Base-by-base conservation (phyloP, 2,888 invertebrate genomes). In the Meliscaeva auricollis region DNA sequence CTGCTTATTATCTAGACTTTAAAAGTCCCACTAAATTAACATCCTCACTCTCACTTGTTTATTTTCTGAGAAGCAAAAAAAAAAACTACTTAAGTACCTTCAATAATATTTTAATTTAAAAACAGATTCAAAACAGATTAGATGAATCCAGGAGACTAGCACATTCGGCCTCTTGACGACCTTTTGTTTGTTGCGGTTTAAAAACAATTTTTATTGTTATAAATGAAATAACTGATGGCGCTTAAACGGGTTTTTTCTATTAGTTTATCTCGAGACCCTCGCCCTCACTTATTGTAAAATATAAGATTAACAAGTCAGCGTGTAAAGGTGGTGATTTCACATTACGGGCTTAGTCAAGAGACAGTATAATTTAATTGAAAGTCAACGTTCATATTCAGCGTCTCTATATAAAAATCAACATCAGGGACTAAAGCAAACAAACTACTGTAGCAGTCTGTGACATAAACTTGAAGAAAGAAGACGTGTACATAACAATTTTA, bases 391-490 rank as follows among this genome's bases (percentile, higher is more conserved):
- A 66, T 38, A 38, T 58, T 22, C 38, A 48, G 64, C 17, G 48
- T 17, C 17, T 41, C 20, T 41, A 52, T 41, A 52, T 52, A 74
- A 60, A 73, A 41, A 38, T 50, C 48, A 35, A 9, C 20, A 35
- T 11, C 11, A 32, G 4, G 8, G 20, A 50, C n/a, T 50, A 41
- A 20, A 15, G 6, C 35, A 50, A 50, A 35, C 50, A 50, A 48
- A 48, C 20, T 50, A 35, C 20, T 50, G n/a, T 17, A 20, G 20
- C 50, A 84, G 84, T 84, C 75, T 30, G 60, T 75, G 70, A n/a
- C 32, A 68, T 20, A 32, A 60, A 54, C 30, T 41, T 56, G 78
- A 60, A 46, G 66, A 66, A 68, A 38, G 38, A 66, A 84, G 66
- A 75, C 66, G 70, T 75, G 9, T 50, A 15, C n/a, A n/a, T 38